phyloP scores from a whole-genome alignment of 2,888 invertebrate genomes.

The Taphrorychus bicolor region DNA sequence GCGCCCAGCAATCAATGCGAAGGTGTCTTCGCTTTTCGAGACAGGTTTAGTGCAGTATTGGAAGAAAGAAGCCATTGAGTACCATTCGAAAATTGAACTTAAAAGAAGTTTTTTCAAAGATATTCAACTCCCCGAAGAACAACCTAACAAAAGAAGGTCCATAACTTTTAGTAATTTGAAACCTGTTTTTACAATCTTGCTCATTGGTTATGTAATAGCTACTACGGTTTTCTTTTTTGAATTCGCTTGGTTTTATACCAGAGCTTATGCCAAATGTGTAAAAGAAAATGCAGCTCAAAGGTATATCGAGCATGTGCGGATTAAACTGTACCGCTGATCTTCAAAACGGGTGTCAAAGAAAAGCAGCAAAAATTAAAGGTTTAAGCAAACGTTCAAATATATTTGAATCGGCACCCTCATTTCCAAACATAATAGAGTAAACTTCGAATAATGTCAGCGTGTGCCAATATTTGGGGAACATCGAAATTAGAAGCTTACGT shows the following conservation, averaged over 20 bases:
- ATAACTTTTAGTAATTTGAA: not conserved
- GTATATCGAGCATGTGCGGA: not conserved
- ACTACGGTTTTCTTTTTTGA: not conserved
- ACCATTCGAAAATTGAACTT: not conserved
- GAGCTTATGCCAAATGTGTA: not conserved
- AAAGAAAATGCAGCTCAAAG: not conserved
- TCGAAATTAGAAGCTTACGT: not conserved
- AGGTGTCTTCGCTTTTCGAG: not conserved
- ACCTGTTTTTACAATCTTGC: not conserved
- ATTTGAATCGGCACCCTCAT: not conserved
- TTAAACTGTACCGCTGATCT: not conserved
- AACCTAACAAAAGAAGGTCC: not conserved
- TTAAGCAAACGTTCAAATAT: not conserved
- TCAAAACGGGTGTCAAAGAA: not conserved
- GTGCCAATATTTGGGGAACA: not conserved
- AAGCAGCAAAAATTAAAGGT: not conserved
- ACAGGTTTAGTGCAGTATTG: not conserved
- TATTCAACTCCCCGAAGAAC: not conserved
- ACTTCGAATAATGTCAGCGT: not conserved
- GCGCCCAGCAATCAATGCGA: not conserved
- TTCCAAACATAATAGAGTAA: not conserved
- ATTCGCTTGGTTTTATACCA: not conserved
- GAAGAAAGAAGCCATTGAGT: not conserved
- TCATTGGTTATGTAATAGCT: not conserved
- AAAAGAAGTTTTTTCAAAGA: not conserved